Evolutionary conservation across 2,888 invertebrate species (phyloP), one percentile per base, ranked within the genome.

Genomic region (Rotaria macrura): DNA sequence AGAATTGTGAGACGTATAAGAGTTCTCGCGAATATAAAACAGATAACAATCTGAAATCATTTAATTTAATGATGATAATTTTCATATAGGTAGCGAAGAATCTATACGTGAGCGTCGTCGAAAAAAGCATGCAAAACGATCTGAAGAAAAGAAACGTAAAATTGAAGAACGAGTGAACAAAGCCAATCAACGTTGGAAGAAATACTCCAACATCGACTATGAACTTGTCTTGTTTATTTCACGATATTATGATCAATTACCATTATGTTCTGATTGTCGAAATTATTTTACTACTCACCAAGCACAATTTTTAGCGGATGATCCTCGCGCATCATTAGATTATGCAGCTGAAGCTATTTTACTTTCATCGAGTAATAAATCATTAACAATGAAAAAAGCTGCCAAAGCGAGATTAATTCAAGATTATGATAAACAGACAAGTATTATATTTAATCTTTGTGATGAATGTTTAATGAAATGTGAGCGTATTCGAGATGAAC

Each of bases 161-260:
- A 79, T 43, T 5, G 20, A 79, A 25, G 74, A 79, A 38, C 40
- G 43, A 43, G n/a, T 79, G 10, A 12, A 25, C 1, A 40, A 79
- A 43, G 74, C 74, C 25, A 79, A 79, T 43, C 25, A 79, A 38
- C 74, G 74, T 79, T 79, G 74, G 74, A 23, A 79, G 43, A 79
- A 79, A 12, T 79, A 79, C 43, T 43, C 74, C 9, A 43, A 23
- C 25, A 79, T 79, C 14, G 74, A 79, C 43, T 79, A 79, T 43
- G 74, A 79, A 25, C 23, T 79, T 38, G 74, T 43, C n/a, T n/a
- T 79, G 9, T 79, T 79, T 7, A 79, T 79, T 79, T 79, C 74
- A 79, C 74, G 74, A 25, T 79, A 79, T 79, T 79, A 79, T 79
- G 74, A 79, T 43, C 40, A n/a, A 25, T 79, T 79, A 79, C 74